These are phyloP conservation scores for Tortrix viridana DNA, from an alignment of 2,888 invertebrate genomes.

Conservation along the genomic window DNA sequence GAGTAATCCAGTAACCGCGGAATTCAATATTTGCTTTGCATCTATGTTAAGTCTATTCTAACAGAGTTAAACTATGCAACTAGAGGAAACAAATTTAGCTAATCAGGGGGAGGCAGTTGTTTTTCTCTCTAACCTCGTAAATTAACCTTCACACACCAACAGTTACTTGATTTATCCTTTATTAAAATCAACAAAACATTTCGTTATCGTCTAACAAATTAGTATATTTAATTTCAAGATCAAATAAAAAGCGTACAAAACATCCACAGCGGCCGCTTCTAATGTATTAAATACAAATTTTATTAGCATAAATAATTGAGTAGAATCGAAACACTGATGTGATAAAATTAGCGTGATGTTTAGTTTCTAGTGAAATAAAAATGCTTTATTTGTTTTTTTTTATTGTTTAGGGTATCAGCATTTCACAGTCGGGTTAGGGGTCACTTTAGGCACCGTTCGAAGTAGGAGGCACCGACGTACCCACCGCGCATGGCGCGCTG, in stretches of 20 bases:
- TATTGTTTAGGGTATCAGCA: constrained; percentile 46
- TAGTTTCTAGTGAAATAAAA: constrained; percentile 26
- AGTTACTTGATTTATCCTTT: not conserved
- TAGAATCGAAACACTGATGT: constrained; percentile 13
- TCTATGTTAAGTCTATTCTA: not conserved
- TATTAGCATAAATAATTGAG: constrained; percentile 19
- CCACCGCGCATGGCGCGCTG: constrained; percentile 98
- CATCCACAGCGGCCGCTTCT: constrained; percentile 4
- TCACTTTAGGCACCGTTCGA: constrained; percentile 98
- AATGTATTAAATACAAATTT: constrained; percentile 23
- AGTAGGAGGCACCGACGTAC: constrained; percentile 96
- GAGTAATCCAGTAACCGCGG: constrained; percentile 2
- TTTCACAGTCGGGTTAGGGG: constrained; percentile 60
- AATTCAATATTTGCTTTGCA: not conserved
- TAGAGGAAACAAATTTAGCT: constrained; percentile 1
- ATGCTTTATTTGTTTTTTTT: constrained; percentile 27
- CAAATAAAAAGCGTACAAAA: constrained; percentile 24
- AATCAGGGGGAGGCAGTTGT: not conserved
- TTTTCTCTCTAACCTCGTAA: not conserved
- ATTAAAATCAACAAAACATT: constrained; percentile 4
- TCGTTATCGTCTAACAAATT: constrained; percentile 4
- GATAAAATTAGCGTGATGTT: constrained; percentile 33
- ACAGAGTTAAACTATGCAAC: not conserved
- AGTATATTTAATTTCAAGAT: constrained; percentile 1
- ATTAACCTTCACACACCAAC: not conserved